Evolutionary conservation across 2,113 vertebrate genomes (phyloP).

Genomic region (Paralichthys olivaceus): DNA sequence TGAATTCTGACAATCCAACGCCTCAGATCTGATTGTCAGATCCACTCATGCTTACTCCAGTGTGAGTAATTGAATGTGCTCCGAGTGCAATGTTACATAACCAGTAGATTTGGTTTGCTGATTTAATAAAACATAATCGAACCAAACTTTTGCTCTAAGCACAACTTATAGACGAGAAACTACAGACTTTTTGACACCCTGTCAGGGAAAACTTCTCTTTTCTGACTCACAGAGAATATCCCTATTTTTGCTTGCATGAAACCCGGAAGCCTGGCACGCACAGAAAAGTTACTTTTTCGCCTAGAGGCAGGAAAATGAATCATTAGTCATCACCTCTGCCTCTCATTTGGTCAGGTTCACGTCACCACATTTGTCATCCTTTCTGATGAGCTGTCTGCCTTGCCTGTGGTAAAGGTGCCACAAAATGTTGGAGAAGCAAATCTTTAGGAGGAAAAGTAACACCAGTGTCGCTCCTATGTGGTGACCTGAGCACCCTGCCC

Average conservation of each 20-base stretch:
- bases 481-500: too few species aligned
- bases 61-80: too few species aligned
- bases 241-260: constrained; percentile 17
- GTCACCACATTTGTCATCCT: constrained; percentile 34
- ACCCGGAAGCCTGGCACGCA: constrained; percentile 1
- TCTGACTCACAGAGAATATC: background rate
- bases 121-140: background rate
- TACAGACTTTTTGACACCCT: constrained; percentile 10
- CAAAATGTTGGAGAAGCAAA: constrained; percentile 10
- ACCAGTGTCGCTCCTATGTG: background rate
- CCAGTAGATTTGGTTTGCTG: background rate
- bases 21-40: too few species aligned
- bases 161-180: background rate
- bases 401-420: constrained; percentile 14
- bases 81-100: background rate
- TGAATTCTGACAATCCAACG: background rate
- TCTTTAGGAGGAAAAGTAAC: constrained; percentile 7
- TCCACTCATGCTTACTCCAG: too few species aligned
- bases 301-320: constrained; percentile 32
- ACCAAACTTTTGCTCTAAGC: background rate
- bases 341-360: constrained; percentile 43
- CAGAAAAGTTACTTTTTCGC: constrained; percentile 33
- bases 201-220: constrained; percentile 24
- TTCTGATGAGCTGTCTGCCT: constrained; percentile 35
- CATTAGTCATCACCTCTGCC: constrained; percentile 48